Evolutionary conservation across 2,888 invertebrate genomes (phyloP), one percentile per base, ranked within the genome.

Genomic region (Eumacrocentrus americanus): DNA sequence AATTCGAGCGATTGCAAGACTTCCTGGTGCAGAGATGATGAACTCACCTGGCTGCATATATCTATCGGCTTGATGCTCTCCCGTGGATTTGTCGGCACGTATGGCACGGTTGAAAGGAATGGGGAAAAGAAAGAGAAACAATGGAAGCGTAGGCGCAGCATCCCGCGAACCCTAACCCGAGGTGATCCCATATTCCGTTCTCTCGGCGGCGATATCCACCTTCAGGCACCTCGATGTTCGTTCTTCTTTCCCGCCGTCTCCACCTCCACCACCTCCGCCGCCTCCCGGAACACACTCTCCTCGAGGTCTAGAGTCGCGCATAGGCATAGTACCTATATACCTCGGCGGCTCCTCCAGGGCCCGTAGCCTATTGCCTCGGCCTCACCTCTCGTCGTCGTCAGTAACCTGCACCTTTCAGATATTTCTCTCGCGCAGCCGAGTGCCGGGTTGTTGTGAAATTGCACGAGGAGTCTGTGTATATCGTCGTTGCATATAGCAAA

Each of bases 131-230:
- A 57, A 52, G 68, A 72, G 54, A 71, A 73, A 76, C 75, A 75
- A 76, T 74, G 70, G 77, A 68, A 71, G 75, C 73, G 78, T 77
- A 75, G 77, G 78, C 77, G 77, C 77, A 74, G 77, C 74, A 76
- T 72, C 72, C 53, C 52, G 72, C 77, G 72, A 75, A 75, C 74
- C 75, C 75, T 76, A 75, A 76, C 76, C 75, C 69, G 68, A 68
- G 73, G 73, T 77, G 77, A 77, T 75, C 76, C 77, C 74, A 72
- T 78, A 77, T 77, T 76, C 75, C 76, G 74, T 69, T 73, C 72
- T 68, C 70, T 66, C 61, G 55, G 63, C 65, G 60, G 60, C 64
- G 61, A n/a, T 64, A 58, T 59, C 63, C 52, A 67, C 64, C 64
- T 65, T 63, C 58, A 44, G 57, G 63, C 66, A 61, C 63, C 38